Base-by-base conservation (phyloP, 2,888 invertebrate species). In the Bursaphelenchus okinawaensis region DNA sequence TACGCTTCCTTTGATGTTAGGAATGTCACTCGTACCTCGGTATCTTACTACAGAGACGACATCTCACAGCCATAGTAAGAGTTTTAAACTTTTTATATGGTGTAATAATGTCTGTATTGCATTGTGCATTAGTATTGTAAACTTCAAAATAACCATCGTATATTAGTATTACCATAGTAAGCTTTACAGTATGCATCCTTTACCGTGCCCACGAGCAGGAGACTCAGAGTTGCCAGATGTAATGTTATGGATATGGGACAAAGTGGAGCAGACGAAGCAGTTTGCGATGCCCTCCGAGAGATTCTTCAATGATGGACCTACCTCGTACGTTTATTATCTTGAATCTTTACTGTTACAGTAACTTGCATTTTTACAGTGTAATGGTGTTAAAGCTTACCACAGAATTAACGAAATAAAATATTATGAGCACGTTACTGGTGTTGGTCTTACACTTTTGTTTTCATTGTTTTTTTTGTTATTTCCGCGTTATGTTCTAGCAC, bases 171-270 rank as follows among this genome's bases (percentile, higher is more conserved):
- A 16, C 16, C 40, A 40, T 40, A 40, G 40, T 40, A 40, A n/a
- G n/a, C 40, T 40, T 59, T 66, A 22, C 26, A 54, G 26, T 40
- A 67, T 31, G 22, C 40, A 40, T 4, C 40, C 40, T 16, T 40
- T 78, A 7, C 69, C 77, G 4, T 78, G 78, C 51, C 76, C 78
- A 9, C 75, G 77, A 65, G 73, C 77, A 0, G 78, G 78, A 0
- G 76, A 73, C 9, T 24, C 22, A 0, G 64, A 75, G 7, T 75
- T 73, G 31, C 75, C 75, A 8, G 31, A 63, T 8, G 73, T 73
- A 9, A 68, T 68, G 16, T 62, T 78, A 23, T 78, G 69, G 59
- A 69, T 78, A n/a, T 78, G 77, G 78, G 72, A 78, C 61, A 69
- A 70, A 56, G 61, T 66, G 20, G 67, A 67, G 0, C 70, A 74